Conservation (phyloP, 2,797 vertebrate genomes). For the Platalea minor region DNA sequence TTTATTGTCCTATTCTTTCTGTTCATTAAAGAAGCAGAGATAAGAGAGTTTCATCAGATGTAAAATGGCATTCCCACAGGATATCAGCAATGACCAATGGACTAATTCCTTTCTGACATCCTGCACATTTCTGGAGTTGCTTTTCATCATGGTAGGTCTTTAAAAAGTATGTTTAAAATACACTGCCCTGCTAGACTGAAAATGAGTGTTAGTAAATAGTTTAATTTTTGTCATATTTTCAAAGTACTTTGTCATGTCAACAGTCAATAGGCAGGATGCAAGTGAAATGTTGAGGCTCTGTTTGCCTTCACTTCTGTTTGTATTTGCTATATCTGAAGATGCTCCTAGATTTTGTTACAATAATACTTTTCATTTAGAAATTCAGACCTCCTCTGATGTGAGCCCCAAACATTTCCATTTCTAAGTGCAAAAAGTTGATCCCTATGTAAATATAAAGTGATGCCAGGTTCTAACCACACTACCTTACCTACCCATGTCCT, state of each 20-base stretch:
- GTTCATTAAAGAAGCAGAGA: not conserved
- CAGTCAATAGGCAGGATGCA: not conserved
- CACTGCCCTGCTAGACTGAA: constrained; percentile 40
- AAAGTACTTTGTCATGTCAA: constrained; percentile 60
- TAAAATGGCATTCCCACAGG: not conserved
- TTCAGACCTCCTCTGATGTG: constrained; percentile 27
- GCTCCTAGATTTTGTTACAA: constrained; percentile 66
- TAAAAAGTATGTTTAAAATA: constrained; percentile 50
- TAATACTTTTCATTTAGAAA: constrained; percentile 67
- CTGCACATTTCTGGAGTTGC: not conserved
- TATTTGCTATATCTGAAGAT: constrained; percentile 60
- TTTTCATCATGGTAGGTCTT: constrained; percentile 43
- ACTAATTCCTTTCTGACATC: not conserved
- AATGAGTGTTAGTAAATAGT: constrained; percentile 60
- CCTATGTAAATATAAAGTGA: constrained; percentile 34
- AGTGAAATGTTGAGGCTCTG: not conserved
- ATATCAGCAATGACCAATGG: not conserved
- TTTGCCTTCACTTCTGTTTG: constrained; percentile 47
- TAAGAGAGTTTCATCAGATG: not conserved
- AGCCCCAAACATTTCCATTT: constrained; percentile 67
- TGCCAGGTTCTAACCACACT: constrained; percentile 62
- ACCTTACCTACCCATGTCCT: constrained; percentile 58
- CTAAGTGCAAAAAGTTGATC: constrained; percentile 54
- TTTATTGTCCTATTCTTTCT: not conserved
- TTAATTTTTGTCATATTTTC: constrained; percentile 67